A percentile compares a stretch with the other conserved stretches of the same genome.
Evolutionary conservation across 2,888 invertebrate genomes (phyloP).

Genomic region (Philhelius pedissequus): DNA sequence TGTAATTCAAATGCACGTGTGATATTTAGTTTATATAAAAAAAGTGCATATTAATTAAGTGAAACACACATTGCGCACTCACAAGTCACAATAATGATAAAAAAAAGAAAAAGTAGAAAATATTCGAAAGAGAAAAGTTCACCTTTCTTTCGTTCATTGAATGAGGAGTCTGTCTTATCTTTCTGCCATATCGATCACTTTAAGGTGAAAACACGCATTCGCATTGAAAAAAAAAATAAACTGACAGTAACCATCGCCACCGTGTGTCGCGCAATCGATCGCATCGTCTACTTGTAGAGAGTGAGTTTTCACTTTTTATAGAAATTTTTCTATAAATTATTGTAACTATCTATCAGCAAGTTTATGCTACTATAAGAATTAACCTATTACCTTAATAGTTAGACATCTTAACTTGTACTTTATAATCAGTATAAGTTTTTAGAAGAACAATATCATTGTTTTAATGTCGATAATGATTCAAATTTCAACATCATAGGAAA

Average conservation of each 20-base stretch:
- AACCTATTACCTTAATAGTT: no score
- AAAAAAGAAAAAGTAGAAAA: neutral
- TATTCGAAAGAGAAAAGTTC: slow-evolving; percentile 23
- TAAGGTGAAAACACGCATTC: slow-evolving; percentile 47
- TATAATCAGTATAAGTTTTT: no score
- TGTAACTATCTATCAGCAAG: no score
- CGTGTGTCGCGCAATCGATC: neutral
- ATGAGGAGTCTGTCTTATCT: slow-evolving; percentile 36
- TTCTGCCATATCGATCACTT: slow-evolving; percentile 62
- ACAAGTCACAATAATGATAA: neutral
- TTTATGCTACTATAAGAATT: no score
- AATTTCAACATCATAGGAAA: no score
- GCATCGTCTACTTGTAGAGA: neutral
- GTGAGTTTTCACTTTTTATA: slow-evolving; percentile 41
- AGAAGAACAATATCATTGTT: no score
- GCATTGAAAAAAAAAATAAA: neutral
- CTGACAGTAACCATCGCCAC: neutral
- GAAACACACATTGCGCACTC: slow-evolving; percentile 9
- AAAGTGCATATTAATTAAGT: slow-evolving; percentile 37
- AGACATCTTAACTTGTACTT: no score
- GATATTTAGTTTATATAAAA: neutral
- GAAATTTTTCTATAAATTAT: neutral
- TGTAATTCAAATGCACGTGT: slow-evolving; percentile 6
- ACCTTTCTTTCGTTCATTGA: neutral
- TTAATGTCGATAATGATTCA: no score